phyloP scores from a whole-genome alignment of 2,113 vertebrate genomes.

The Xyliphius kryptos region DNA sequence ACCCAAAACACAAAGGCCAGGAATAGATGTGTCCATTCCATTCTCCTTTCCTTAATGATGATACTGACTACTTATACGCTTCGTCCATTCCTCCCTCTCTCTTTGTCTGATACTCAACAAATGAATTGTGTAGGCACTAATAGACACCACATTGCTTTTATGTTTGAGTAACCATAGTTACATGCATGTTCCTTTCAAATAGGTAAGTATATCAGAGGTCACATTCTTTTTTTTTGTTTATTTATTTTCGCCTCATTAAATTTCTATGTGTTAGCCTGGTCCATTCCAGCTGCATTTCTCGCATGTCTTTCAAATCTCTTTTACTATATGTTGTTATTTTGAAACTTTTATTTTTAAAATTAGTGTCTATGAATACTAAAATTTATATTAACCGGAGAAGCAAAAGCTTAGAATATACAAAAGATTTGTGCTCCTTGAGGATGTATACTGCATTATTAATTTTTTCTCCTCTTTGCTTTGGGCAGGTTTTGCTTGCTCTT shows the following conservation, averaged over 20 bases:
- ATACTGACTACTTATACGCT: background rate
- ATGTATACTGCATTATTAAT: conserved; percentile 64
- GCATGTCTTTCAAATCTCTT: conserved; percentile 50
- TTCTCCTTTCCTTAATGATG: conserved; percentile 26
- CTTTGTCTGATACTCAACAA: conserved; percentile 44
- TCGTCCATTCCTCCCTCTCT: conserved; percentile 35
- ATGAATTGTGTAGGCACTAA: conserved; percentile 57
- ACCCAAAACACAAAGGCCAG: conserved; percentile 33
- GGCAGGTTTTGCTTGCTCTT: conserved; percentile 45
- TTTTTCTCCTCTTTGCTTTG: conserved; percentile 56
- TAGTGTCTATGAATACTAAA: too few relatives aligned
- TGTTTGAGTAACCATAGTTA: conserved; percentile 69
- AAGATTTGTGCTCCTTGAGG: conserved; percentile 52
- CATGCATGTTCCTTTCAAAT: conserved; percentile 55
- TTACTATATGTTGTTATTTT: conserved; percentile 47
- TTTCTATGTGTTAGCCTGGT: conserved; percentile 39
- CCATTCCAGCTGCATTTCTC: conserved; percentile 47
- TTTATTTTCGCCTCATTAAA: conserved; percentile 64
- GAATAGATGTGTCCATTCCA: conserved; percentile 19
- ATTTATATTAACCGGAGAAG: too few relatives aligned
- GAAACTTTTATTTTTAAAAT: too few relatives aligned
- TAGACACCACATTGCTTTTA: conserved; percentile 58
- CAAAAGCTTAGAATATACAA: conserved; percentile 15
- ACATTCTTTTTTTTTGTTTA: conserved; percentile 19
- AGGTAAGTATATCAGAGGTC: conserved; percentile 60